phyloP scores from a whole-genome alignment of 2,113 vertebrate genomes.

The Triplophysa siluroides region DNA sequence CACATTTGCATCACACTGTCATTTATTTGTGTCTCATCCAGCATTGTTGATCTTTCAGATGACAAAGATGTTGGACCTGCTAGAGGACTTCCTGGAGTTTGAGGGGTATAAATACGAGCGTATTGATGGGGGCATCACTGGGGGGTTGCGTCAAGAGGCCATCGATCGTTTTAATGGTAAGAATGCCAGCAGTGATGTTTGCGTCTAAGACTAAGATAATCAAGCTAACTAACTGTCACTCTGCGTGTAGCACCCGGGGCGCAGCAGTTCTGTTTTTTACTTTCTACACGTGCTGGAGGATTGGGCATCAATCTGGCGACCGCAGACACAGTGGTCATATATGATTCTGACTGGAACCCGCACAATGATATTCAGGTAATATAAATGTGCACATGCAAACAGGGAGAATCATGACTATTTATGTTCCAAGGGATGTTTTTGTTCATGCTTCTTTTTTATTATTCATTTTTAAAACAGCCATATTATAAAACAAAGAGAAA shows the following conservation, averaged over 20 bases:
- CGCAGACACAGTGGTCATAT: conserved; percentile 95
- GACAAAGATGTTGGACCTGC: conserved; percentile 98
- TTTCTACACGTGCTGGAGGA: conserved; percentile 94
- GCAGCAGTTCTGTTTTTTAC: conserved; percentile 98
- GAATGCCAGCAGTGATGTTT: conserved; percentile 35
- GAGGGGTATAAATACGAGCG: conserved; percentile 98
- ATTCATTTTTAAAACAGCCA: no score
- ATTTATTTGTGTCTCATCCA: background rate
- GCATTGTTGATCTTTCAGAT: conserved; percentile 74
- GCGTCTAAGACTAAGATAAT: conserved; percentile 10
- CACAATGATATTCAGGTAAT: conserved; percentile 97
- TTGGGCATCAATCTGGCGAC: conserved; percentile 97
- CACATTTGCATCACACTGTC: background rate
- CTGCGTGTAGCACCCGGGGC: conserved; percentile 87
- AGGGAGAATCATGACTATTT: background rate
- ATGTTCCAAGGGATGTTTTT: background rate
- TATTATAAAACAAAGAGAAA: no score
- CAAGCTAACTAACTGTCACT: conserved; percentile 36
- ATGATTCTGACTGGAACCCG: conserved; percentile 99
- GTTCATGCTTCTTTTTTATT: no score
- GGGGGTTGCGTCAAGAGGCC: conserved; percentile 92
- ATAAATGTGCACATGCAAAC: background rate
- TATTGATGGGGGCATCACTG: conserved; percentile 93
- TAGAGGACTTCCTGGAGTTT: conserved; percentile 95
- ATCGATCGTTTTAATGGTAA: conserved; percentile 98